A percentile compares a stretch with the other conserved stretches of the same genome.
Evolutionary conservation across 64 coral and sea anemone genomes (phyloP).

Genomic region (Acropora tenuis): DNA sequence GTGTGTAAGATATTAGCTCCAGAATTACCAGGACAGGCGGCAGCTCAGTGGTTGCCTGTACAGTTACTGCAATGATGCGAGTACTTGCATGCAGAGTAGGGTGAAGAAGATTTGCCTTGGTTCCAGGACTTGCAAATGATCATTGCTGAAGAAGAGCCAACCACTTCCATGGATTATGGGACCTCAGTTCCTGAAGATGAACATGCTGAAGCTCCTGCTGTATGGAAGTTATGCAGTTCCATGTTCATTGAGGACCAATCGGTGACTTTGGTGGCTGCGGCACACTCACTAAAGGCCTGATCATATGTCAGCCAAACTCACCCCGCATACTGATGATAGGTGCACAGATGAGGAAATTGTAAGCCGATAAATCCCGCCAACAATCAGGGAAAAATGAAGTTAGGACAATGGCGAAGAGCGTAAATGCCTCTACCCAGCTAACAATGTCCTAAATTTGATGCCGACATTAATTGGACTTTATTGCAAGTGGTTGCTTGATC

Average conservation of each 20-base stretch:
- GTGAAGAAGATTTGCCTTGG: too few species aligned
- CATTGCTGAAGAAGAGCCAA: too few species aligned
- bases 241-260: conserved; percentile 29
- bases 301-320: conserved; percentile 10
- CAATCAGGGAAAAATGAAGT: not conserved
- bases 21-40: too few species aligned
- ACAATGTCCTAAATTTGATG: not conserved
- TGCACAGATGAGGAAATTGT: conserved; percentile 31
- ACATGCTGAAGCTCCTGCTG: not conserved
- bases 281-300: not conserved
- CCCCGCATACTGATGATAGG: conserved; percentile 22
- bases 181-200: too few species aligned
- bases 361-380: not conserved
- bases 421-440: not conserved
- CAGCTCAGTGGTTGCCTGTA: too few species aligned
- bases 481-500: too few species aligned
- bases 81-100: too few species aligned
- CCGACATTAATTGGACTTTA: not conserved
- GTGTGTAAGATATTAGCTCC: too few species aligned
- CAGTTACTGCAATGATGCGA: too few species aligned
- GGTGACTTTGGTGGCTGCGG: not conserved
- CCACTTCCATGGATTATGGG: too few species aligned
- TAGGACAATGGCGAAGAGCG: not conserved
- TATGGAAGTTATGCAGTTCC: conserved; percentile 16
- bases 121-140: too few species aligned